A percentile compares a stretch with the other conserved stretches of the same genome.
phyloP scores from a whole-genome alignment of 2,888 invertebrate species.

The Drosophila cyrtoloma region DNA sequence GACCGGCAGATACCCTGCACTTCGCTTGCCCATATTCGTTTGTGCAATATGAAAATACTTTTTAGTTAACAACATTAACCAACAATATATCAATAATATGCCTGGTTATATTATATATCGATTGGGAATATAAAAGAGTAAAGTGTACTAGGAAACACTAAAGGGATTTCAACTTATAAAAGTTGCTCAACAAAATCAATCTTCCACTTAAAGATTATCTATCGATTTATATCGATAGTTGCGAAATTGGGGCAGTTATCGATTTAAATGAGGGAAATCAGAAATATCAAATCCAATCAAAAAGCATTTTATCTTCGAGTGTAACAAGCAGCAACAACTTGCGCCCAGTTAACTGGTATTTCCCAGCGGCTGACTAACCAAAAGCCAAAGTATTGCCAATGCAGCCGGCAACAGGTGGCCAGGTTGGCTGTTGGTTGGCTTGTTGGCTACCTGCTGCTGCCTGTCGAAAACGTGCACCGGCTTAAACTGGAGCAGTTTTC shows the following conservation, averaged over 20 bases:
- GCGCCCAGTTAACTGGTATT: conserved; percentile 62
- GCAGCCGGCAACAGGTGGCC: conserved; percentile 57
- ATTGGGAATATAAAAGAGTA: neutral
- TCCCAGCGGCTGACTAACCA: conserved; percentile 79
- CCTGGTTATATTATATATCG: neutral
- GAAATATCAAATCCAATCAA: neutral
- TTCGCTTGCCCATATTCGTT: neutral
- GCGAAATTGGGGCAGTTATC: neutral
- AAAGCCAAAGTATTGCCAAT: conserved; percentile 25
- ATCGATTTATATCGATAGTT: neutral
- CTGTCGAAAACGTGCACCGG: conserved; percentile 79
- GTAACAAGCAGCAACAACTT: conserved; percentile 45
- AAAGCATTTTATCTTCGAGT: neutral
- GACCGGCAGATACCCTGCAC: neutral
- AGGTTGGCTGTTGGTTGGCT: conserved; percentile 2
- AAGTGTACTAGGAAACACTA: neutral
- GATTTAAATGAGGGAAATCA: neutral
- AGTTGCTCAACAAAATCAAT: too few species aligned
- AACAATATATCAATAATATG: too few species aligned
- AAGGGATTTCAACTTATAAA: neutral
- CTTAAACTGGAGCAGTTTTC: conserved; percentile 81
- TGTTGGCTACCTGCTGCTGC: conserved; percentile 27
- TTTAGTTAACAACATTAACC: neutral
- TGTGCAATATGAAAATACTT: neutral
- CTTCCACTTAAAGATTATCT: rapidly evolving